Percentiles rank a stretch among this genome's conserved stretches.
phyloP scores from a whole-genome alignment of 2,888 invertebrate species.

The Chouioia cunea region DNA sequence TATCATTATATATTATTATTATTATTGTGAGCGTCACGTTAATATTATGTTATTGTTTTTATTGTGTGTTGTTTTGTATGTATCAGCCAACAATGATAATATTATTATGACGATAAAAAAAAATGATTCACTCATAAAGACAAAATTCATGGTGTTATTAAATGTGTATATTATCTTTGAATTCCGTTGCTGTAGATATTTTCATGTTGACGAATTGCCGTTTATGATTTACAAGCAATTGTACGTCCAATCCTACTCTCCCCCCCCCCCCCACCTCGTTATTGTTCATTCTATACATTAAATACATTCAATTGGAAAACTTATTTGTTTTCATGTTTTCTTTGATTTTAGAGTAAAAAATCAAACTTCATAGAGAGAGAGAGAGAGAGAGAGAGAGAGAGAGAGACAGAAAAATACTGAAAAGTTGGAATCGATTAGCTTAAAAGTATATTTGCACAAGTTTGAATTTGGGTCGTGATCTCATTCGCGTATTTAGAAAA shows the following conservation, averaged over 20 bases:
- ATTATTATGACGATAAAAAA: conserved; percentile 58
- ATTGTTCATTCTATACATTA: conserved; percentile 46
- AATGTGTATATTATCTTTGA: conserved; percentile 63
- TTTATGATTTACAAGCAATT: conserved; percentile 48
- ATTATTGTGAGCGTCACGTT: conserved; percentile 69
- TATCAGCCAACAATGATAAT: conserved; percentile 63
- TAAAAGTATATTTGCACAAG: conserved; percentile 44
- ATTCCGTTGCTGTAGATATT: conserved; percentile 57
- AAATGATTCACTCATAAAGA: conserved; percentile 59
- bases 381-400: conserved; percentile 15
- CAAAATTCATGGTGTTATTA: conserved; percentile 61
- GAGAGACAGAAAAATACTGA: conserved; percentile 23
- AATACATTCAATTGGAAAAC: conserved; percentile 44
- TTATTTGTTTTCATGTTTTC: conserved; percentile 42
- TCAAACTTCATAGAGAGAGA: conserved; percentile 26
- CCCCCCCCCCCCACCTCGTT: conserved; percentile 46
- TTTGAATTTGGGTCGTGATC: conserved; percentile 50
- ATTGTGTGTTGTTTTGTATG: conserved; percentile 71
- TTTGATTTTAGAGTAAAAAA: conserved; percentile 30
- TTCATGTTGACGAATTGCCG: conserved; percentile 48
- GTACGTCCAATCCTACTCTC: conserved; percentile 45
- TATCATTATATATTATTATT: conserved; percentile 68
- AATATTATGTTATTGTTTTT: conserved; percentile 69
- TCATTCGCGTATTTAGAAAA: conserved; percentile 50
- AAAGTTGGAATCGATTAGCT: conserved; percentile 45